Evolutionary conservation across 2,797 vertebrate genomes (phyloP), one percentile per base, ranked within the genome.

Genomic region (Bucorvus abyssinicus): DNA sequence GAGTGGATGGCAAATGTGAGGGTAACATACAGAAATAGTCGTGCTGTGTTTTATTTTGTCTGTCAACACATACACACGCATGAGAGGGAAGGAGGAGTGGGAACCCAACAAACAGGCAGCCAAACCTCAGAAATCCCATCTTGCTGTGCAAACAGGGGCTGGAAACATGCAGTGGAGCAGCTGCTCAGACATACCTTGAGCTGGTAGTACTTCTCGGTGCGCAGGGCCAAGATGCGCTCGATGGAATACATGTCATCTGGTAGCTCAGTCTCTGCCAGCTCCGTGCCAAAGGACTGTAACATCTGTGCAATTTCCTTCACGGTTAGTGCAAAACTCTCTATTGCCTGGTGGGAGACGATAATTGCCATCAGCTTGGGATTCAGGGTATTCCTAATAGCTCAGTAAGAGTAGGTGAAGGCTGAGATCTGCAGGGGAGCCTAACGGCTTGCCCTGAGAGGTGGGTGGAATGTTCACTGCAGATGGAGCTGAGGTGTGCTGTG

Each of bases 251-350:
- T 98, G 76, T 99, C 98, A 1, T 98, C 97, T 0, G 99, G 98
- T 68, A 99, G 97, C 50, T 99, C 98, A 0, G 98, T 97, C 97
- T 99, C 99, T 1, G 99, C 99, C 97, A 99, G 95, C 94, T 99
- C 99, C 0, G 98, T 99, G 60, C 99, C 99, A 70, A 99, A 99
- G 42, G 98, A 97, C 74, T 99, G 99, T 52, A 99, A 94, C 98
- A 99, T 98, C 98, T 99, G 99, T 26, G 99, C 99, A 17, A 99
- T 99, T 82, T 99, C 99, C 97, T 99, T 99, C 90, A 99, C 99
- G 0, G 98, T 99, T 30, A 99, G 98, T 1, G 99, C 99, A 98
- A 99, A 99, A 83, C 98, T 98, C 98, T 99, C 99, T 64, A 99
- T 99, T 8, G 99, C 99, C 99, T 99, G 97, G n/a, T 29, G 95